A percentile compares a stretch with the other conserved stretches of the same genome.
phyloP scores from a whole-genome alignment of 2,888 invertebrate genomes.

The Acrocera orbiculus region DNA sequence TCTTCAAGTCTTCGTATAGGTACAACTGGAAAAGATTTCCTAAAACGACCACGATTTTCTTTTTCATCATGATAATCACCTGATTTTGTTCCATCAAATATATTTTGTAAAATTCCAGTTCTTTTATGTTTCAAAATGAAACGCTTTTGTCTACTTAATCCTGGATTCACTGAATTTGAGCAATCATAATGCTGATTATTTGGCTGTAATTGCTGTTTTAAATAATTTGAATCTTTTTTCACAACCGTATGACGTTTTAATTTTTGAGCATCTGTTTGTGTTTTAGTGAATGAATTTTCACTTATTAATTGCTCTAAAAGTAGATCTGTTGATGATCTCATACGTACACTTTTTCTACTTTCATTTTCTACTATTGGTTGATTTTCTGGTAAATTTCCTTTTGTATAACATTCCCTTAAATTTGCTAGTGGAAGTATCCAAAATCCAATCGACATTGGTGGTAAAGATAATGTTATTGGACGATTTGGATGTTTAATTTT shows the following conservation, averaged over 20 bases:
- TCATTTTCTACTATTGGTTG: not conserved
- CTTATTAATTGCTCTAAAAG: conserved; percentile 10
- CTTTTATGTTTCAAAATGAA: conserved; percentile 5
- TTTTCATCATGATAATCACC: not conserved
- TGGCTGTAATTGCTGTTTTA: not conserved
- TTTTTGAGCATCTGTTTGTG: not conserved
- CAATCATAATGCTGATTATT: conserved; percentile 20
- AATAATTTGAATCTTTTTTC: conserved; percentile 7
- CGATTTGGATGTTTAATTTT: conserved; percentile 35
- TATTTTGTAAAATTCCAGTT: conserved; percentile 2
- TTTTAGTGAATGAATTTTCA: conserved; percentile 2
- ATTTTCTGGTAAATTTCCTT: not conserved
- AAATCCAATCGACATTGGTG: conserved; percentile 52
- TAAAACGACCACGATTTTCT: too few species aligned
- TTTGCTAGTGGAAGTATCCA: conserved; percentile 54
- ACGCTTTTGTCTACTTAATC: conserved; percentile 1
- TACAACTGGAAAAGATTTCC: too few species aligned
- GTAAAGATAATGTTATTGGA: conserved; percentile 40
- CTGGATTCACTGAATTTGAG: conserved; percentile 12
- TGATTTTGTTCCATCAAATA: conserved; percentile 2
- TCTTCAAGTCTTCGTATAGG: too few species aligned
- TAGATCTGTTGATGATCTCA: conserved; percentile 9
- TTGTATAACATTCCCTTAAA: conserved; percentile 36
- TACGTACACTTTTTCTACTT: not conserved
- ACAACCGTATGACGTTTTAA: conserved; percentile 3